Conservation (phyloP, 2,888 invertebrate genomes). For the Tiliacea citrago region DNA sequence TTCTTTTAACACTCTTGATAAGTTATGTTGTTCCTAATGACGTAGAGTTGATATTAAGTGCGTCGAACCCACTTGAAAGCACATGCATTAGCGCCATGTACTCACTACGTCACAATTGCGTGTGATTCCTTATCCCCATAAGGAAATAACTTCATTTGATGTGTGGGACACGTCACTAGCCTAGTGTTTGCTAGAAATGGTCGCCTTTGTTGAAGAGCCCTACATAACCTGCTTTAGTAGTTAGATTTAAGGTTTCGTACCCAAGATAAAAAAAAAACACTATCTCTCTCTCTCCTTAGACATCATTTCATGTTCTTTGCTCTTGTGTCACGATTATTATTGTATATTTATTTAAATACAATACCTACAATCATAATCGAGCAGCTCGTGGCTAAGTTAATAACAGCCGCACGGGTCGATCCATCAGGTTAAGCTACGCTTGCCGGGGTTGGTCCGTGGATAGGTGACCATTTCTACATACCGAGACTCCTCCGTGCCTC, state of each 20-base stretch:
- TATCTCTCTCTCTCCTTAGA: not conserved
- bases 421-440: no score
- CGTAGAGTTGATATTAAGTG: conserved; percentile 37
- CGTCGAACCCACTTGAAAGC: conserved; percentile 58
- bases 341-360: no score
- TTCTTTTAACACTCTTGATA: not conserved
- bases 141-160: conserved; percentile 23
- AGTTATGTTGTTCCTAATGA: conserved; percentile 24
- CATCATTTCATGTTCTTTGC: not conserved
- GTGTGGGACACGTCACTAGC: not conserved
- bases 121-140: conserved; percentile 41
- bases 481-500: no score
- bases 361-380: no score
- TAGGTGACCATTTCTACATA: no score
- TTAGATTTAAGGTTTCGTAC: not conserved
- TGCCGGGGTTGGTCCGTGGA: no score
- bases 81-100: conserved; percentile 41
- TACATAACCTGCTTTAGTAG: not conserved
- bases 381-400: no score
- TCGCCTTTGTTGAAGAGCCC: not conserved
- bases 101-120: conserved; percentile 24
- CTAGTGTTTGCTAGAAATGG: not conserved
- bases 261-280: not conserved
- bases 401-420: no score
- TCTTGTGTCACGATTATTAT: no score